phyloP scores from a whole-genome alignment of 2,113 vertebrate species.

The Amphilophus citrinellus region DNA sequence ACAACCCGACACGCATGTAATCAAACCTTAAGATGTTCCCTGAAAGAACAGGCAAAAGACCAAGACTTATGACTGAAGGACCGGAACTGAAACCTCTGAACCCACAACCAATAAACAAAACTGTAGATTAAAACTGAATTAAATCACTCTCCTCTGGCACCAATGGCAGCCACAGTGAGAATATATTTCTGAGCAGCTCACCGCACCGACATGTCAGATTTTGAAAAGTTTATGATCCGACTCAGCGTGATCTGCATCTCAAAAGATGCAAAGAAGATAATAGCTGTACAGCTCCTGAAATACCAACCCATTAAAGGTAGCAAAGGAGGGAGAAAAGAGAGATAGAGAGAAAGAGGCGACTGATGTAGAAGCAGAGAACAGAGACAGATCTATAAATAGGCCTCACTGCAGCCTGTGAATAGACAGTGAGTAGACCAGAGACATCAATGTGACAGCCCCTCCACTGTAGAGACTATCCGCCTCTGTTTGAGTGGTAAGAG shows the following conservation, averaged over 20 bases:
- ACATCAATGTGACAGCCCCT: slow-evolving; percentile 76
- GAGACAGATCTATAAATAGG: slow-evolving; percentile 78
- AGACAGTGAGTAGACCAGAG: slow-evolving; percentile 75
- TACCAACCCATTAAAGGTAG: slow-evolving; percentile 62
- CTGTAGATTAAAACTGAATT: neutral
- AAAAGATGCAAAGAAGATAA: slow-evolving; percentile 59
- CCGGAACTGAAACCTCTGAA: neutral
- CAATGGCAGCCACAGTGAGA: neutral
- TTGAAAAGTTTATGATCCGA: slow-evolving; percentile 39
- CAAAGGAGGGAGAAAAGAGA: slow-evolving; percentile 33
- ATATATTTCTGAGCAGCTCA: neutral
- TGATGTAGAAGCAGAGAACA: slow-evolving; percentile 60
- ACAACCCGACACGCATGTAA: neutral
- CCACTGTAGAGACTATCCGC: slow-evolving; percentile 47
- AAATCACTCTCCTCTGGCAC: neutral
- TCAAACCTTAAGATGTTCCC: neutral
- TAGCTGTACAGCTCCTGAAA: slow-evolving; percentile 62
- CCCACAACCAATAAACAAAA: slow-evolving; percentile 8
- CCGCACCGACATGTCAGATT: neutral
- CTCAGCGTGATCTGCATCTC: slow-evolving; percentile 38
- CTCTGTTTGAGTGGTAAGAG: slow-evolving; percentile 41
- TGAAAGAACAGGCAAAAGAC: neutral
- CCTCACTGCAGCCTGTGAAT: slow-evolving; percentile 75
- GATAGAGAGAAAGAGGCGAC: slow-evolving; percentile 58
- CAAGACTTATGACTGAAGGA: neutral